A percentile compares a stretch with the other conserved stretches of the same genome.
These are phyloP conservation scores for Oriolus oriolus DNA, from an alignment of 2,113 vertebrate genomes.

Conservation along the genomic window DNA sequence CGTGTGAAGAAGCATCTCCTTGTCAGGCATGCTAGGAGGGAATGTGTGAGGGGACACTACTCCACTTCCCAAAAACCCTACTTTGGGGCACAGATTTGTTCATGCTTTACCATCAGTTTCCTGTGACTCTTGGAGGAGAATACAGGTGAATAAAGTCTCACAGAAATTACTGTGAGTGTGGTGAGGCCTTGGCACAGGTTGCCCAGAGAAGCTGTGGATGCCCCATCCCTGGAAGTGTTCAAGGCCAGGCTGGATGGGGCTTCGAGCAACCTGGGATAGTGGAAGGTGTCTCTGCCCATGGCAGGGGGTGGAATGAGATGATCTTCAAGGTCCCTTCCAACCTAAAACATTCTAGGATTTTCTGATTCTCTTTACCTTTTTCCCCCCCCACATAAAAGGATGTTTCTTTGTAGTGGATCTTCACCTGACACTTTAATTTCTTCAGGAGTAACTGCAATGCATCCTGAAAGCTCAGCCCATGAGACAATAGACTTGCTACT, in stretches of 20 bases:
- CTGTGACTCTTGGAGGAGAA: neutral
- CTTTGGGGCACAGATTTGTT: neutral
- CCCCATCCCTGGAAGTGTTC: neutral
- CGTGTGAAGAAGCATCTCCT: neutral
- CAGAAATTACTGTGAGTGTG: neutral
- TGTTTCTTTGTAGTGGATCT: neutral
- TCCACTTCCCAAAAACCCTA: neutral
- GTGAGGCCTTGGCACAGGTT: neutral
- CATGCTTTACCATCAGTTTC: neutral
- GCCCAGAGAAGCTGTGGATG: neutral
- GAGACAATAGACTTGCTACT: neutral
- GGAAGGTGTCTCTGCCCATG: neutral
- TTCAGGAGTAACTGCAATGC: neutral
- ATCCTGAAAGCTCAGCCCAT: neutral
- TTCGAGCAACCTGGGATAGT: neutral
- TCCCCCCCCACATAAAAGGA: neutral
- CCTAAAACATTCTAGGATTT: neutral
- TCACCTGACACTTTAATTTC: neutral
- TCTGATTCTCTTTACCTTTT: neutral
- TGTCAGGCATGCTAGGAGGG: neutral
- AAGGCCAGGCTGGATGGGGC: fast-evolving
- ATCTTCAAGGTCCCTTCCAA: neutral
- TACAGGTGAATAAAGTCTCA: fast-evolving
- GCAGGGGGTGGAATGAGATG: neutral
- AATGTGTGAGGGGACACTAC: fast-evolving